Percentiles rank a stretch among this genome's conserved stretches.
phyloP scores from a whole-genome alignment of 2,797 vertebrate genomes.

The Cuniculus paca region DNA sequence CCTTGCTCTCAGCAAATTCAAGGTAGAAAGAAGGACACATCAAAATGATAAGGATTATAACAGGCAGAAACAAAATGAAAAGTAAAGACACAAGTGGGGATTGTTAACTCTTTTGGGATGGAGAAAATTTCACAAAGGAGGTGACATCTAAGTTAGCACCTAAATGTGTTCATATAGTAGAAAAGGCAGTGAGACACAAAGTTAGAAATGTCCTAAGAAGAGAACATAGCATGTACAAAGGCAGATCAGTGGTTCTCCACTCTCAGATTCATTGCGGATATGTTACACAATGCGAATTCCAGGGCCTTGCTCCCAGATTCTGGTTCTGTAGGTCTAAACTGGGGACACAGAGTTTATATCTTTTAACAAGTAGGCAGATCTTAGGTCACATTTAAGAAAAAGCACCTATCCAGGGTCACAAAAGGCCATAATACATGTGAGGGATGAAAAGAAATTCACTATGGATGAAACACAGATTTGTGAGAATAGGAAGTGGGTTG shows the following conservation, averaged over 20 bases:
- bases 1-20: not conserved
- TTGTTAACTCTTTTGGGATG: not conserved
- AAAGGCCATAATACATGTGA: not conserved
- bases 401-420: not conserved
- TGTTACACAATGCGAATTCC: not conserved
- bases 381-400: not conserved
- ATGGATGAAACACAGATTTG: not conserved
- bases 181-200: not conserved
- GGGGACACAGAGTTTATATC: not conserved
- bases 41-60: not conserved
- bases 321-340: not conserved
- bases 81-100: not conserved
- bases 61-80: not conserved
- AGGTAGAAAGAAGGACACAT: not conserved
- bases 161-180: not conserved
- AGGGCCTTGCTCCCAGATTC: not conserved
- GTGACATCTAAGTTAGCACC: not conserved
- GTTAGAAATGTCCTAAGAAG: not conserved
- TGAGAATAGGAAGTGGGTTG: accelerated
- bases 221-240: not conserved
- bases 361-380: not conserved
- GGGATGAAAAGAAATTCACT: not conserved
- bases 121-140: not conserved
- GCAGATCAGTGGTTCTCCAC: not conserved
- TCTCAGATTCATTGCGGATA: not conserved